Conservation (phyloP, 2,888 invertebrate genomes). For the Hirtodrosophila trivittata region DNA sequence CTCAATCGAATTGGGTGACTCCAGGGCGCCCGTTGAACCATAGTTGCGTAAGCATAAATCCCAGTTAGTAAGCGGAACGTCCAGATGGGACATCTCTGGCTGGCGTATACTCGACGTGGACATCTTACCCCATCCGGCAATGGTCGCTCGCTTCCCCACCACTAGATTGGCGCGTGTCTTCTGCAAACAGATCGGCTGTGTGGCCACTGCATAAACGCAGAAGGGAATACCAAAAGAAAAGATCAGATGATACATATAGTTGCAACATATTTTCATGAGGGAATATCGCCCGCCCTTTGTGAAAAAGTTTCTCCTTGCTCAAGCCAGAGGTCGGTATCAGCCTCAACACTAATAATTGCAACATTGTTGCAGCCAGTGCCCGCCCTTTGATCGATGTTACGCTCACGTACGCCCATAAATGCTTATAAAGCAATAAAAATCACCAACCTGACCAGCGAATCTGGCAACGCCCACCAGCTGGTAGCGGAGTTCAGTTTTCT, state of each 20-base stretch:
- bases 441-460: slow-evolving; percentile 45
- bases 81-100: slow-evolving; percentile 87
- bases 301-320: too few relatives aligned
- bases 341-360: too few relatives aligned
- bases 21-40: slow-evolving; percentile 87
- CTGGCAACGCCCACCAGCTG: slow-evolving; percentile 55
- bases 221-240: too few relatives aligned
- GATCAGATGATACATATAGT: too few relatives aligned
- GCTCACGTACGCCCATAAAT: slow-evolving; percentile 49
- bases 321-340: too few relatives aligned
- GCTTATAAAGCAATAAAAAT: slow-evolving; percentile 72
- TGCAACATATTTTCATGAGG: too few relatives aligned
- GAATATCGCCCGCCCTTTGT: too few relatives aligned
- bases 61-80: slow-evolving; percentile 88
- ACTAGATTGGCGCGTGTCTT: slow-evolving; percentile 83
- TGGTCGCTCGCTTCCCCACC: slow-evolving; percentile 83
- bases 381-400: slow-evolving; percentile 36
- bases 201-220: slow-evolving; percentile 86
- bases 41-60: slow-evolving; percentile 89
- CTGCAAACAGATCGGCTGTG: slow-evolving; percentile 89
- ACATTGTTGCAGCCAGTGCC: slow-evolving; percentile 23
- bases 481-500: too few relatives aligned
- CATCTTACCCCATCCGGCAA: slow-evolving; percentile 87
- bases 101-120: slow-evolving; percentile 85
- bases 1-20: slow-evolving; percentile 84